Percentiles rank a stretch among this genome's conserved stretches.
These are phyloP conservation scores for Leptatherina wallacei DNA, from an alignment of 2,797 vertebrate genomes.

Conservation along the genomic window DNA sequence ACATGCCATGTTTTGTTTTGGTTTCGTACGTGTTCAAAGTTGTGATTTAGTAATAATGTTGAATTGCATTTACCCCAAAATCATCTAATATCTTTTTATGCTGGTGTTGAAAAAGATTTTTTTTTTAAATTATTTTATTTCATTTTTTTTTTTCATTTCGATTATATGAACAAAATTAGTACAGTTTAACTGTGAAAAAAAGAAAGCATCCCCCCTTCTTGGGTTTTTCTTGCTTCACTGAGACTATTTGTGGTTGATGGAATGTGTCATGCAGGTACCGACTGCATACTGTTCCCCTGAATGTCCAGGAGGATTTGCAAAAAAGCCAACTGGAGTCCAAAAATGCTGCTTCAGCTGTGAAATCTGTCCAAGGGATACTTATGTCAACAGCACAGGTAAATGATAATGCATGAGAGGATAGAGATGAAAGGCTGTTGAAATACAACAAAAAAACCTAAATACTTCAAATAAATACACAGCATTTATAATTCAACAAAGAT, in stretches of 20 bases:
- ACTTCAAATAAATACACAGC: no score
- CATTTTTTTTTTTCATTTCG: no score
- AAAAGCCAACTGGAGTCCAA: constrained; percentile 59
- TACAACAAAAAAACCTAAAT: no score
- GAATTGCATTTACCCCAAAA: no score
- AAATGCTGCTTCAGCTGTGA: constrained; percentile 84
- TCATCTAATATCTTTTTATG: neutral
- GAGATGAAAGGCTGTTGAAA: neutral
- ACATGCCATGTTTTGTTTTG: neutral
- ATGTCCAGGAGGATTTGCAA: constrained; percentile 72
- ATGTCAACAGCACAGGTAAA: constrained; percentile 78
- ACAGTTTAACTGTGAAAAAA: no score
- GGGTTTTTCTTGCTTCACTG: neutral
- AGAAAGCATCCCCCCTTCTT: neutral
- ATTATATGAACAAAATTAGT: no score
- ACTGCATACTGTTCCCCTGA: constrained; percentile 75
- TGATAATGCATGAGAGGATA: neutral
- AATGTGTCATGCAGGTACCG: constrained; percentile 67
- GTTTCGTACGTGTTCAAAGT: neutral
- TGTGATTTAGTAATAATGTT: neutral
- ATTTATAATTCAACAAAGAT: no score
- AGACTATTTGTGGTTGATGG: neutral
- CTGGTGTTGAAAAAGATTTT: neutral
- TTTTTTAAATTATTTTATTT: no score
- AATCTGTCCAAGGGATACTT: constrained; percentile 71